Evolutionary conservation across 2,888 invertebrate genomes (phyloP), one percentile per base, ranked within the genome.

Genomic region (Leptinotarsa juncta): DNA sequence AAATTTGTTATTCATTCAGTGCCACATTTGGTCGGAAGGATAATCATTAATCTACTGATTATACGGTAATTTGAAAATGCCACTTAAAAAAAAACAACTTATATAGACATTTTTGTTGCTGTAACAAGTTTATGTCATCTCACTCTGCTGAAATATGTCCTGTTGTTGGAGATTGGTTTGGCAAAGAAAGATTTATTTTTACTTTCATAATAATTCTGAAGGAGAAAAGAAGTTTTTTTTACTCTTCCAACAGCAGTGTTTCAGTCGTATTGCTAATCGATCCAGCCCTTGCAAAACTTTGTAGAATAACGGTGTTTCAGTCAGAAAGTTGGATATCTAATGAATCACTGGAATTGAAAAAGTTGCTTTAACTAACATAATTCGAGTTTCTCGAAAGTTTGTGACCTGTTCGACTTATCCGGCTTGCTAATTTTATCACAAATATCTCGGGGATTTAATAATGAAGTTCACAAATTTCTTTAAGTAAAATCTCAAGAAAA

Each of bases 331-430:
- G 20, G 23, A 57, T 57, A 57, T 23, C 57, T 23, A 57, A 57
- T 57, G 23, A 57, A 57, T 57, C 23, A 26, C 57, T 57, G 57
- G 16, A 57, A 57, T 57, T 57, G 20, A 14, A 57, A 57, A 57
- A 57, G 57, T 57, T 57, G 14, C 20, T 14, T 7, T 57, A 57
- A 20, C 57, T 14, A 57, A 18, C 57, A 14, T 57, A 57, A 57
- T 57, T 57, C 57, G 57, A 20, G 20, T 57, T 23, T 57, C 57
- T 23, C 4, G 57, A 57, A 57, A 57, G 57, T 57, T 57, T 57
- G 57, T 23, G 57, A 57, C 57, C 18, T 18, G 57, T 12, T 14
- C 23, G 14, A 57, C 3, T 20, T 20, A 53, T 57, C 12, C 5
- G 14, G 20, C 57, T 4, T 23, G 57, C 57, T 57, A 57, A 57